phyloP scores from a whole-genome alignment of 2,113 vertebrate species.

The Dolichallabes microphthalmus region DNA sequence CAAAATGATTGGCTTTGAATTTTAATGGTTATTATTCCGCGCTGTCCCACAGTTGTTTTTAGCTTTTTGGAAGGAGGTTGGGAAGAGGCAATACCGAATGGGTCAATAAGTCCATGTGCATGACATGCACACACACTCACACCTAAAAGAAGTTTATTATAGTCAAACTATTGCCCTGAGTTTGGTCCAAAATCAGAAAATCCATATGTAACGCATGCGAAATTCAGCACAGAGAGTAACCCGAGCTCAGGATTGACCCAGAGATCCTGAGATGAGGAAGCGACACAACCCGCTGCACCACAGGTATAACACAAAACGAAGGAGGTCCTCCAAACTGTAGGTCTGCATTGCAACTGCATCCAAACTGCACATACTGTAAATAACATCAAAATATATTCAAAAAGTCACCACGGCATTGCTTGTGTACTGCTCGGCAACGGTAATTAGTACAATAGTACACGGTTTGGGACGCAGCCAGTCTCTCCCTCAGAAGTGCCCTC shows the following conservation, averaged over 20 bases:
- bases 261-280: no score
- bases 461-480: conserved; percentile 31
- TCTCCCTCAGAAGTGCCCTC: conserved; percentile 16
- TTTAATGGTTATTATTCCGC: neutral
- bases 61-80: neutral
- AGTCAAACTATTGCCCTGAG: neutral
- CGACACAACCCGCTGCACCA: neutral
- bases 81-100: neutral
- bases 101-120: neutral
- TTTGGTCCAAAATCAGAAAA: neutral
- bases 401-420: neutral
- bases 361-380: neutral
- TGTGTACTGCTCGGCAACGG: neutral
- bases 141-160: neutral
- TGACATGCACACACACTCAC: neutral
- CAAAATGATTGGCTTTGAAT: neutral
- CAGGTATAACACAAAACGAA: no score
- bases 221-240: neutral
- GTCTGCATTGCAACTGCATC: neutral
- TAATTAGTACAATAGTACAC: conserved; percentile 12
- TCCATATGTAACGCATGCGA: neutral
- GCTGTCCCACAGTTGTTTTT: neutral
- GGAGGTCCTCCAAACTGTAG: neutral
- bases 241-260: neutral
- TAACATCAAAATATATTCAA: neutral